A percentile compares a stretch with the other conserved stretches of the same genome.
phyloP scores from a whole-genome alignment of 2,797 vertebrate species.

The Cyprinodon diabolis region DNA sequence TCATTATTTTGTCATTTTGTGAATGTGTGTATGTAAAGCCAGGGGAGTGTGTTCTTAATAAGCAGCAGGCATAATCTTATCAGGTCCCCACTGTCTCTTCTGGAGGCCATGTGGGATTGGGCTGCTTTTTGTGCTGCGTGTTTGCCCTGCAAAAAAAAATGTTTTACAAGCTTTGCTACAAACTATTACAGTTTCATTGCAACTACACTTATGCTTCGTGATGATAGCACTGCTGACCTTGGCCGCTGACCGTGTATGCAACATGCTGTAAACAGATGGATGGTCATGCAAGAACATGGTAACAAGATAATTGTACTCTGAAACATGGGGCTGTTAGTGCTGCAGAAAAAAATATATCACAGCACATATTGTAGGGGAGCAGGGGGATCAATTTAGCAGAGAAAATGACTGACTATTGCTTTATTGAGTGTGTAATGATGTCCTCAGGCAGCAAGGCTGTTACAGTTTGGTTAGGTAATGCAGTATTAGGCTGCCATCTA shows the following conservation, averaged over 20 bases:
- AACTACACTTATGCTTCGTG: slow-evolving; percentile 24
- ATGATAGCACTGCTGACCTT: slow-evolving; percentile 56
- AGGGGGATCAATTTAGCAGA: slow-evolving; percentile 78
- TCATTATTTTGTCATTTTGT: not conserved
- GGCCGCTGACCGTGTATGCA: slow-evolving; percentile 53
- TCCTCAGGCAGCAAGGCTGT: slow-evolving; percentile 56
- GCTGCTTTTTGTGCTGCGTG: slow-evolving; percentile 38
- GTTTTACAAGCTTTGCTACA: slow-evolving; percentile 58
- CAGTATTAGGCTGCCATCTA: slow-evolving; percentile 64
- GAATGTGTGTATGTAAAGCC: too few species aligned
- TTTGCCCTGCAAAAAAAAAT: slow-evolving; percentile 35
- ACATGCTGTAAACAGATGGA: slow-evolving; percentile 66
- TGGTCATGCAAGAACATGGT: slow-evolving; percentile 42
- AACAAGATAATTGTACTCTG: slow-evolving; percentile 59
- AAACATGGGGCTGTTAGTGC: slow-evolving; percentile 51
- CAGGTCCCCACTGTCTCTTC: slow-evolving; percentile 41
- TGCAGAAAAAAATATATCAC: slow-evolving; percentile 51
- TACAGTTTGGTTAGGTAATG: slow-evolving; percentile 23
- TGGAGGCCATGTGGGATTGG: slow-evolving; percentile 38
- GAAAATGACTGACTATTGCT: slow-evolving; percentile 78
- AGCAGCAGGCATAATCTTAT: slow-evolving; percentile 64
- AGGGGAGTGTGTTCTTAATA: slow-evolving; percentile 16
- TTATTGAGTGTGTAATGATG: slow-evolving; percentile 79
- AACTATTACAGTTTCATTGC: slow-evolving; percentile 37
- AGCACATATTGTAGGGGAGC: slow-evolving; percentile 60